phyloP scores from a whole-genome alignment of 2,888 invertebrate species.

The Aspidiotus rigidus region DNA sequence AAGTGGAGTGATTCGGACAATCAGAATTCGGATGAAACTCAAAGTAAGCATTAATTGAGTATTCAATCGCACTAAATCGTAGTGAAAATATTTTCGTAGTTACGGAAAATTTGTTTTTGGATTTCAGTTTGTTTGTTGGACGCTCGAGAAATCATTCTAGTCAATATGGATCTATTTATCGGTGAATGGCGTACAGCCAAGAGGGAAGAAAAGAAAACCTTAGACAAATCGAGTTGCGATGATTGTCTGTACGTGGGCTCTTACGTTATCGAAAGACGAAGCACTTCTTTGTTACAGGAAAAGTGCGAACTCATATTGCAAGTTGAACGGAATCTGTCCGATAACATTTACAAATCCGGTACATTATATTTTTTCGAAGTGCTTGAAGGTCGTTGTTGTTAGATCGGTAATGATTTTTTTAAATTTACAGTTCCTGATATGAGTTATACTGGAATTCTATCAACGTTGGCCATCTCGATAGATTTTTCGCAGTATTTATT shows the following conservation, averaged over 20 bases:
- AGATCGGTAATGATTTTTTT: constrained; percentile 34
- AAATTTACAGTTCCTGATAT: constrained; percentile 60
- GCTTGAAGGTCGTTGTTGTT: neutral
- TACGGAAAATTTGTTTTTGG: neutral
- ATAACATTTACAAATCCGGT: constrained; percentile 41
- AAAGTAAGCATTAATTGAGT: constrained; percentile 10
- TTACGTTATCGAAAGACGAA: constrained; percentile 48
- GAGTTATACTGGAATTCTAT: constrained; percentile 72
- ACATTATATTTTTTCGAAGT: constrained; percentile 6
- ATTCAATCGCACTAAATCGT: neutral
- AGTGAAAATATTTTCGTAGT: neutral
- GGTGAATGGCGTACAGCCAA: constrained; percentile 45
- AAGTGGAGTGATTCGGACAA: constrained; percentile 50
- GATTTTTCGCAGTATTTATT: constrained; percentile 79
- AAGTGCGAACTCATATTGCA: constrained; percentile 70
- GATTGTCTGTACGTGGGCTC: constrained; percentile 45
- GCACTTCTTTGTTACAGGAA: constrained; percentile 66
- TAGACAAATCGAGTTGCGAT: neutral
- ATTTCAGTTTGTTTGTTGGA: constrained; percentile 47
- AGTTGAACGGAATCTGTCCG: constrained; percentile 72
- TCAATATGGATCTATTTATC: constrained; percentile 67
- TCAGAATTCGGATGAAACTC: constrained; percentile 42
- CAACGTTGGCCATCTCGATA: constrained; percentile 71
- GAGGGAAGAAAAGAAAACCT: neutral
- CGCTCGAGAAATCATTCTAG: constrained; percentile 60